These are phyloP conservation scores for Trissolcus brochymenae DNA, from an alignment of 2,888 invertebrate genomes.

Conservation along the genomic window DNA sequence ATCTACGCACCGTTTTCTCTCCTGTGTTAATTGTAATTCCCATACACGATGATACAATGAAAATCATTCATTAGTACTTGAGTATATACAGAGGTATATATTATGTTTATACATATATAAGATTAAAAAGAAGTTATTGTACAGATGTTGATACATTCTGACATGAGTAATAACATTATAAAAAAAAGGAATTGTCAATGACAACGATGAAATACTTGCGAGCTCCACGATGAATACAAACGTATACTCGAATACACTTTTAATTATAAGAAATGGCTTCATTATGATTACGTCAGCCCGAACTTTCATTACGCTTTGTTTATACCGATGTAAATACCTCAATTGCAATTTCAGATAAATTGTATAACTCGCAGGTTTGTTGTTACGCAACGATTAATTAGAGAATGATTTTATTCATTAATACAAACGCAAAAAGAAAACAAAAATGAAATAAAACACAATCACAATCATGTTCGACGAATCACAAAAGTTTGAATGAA, in stretches of 20 bases:
- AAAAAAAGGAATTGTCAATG: slow-evolving; percentile 4
- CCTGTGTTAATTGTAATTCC: slow-evolving; percentile 28
- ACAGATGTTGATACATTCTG: too few species aligned
- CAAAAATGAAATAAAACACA: not conserved
- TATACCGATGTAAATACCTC: slow-evolving; percentile 9
- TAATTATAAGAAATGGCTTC: slow-evolving; percentile 19
- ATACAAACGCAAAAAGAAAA: not conserved
- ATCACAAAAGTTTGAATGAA: not conserved
- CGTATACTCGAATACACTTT: not conserved
- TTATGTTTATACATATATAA: too few species aligned
- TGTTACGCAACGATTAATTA: slow-evolving; percentile 16
- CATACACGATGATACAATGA: slow-evolving; percentile 2
- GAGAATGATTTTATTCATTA: not conserved
- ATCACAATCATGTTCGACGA: too few species aligned
- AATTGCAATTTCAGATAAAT: slow-evolving; percentile 15
- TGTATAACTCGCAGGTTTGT: not conserved
- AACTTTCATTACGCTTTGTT: slow-evolving; percentile 18
- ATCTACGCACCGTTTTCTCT: slow-evolving; percentile 25
- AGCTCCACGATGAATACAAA: too few species aligned
- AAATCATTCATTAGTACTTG: too few species aligned
- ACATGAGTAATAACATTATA: not conserved
- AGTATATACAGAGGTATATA: too few species aligned
- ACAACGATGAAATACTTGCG: too few species aligned
- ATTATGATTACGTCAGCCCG: slow-evolving; percentile 28
- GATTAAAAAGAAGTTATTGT: too few species aligned